Percentiles rank a stretch among this genome's conserved stretches.
phyloP scores from a whole-genome alignment of 2,797 vertebrate genomes.

The Sebastes hopkinsi region DNA sequence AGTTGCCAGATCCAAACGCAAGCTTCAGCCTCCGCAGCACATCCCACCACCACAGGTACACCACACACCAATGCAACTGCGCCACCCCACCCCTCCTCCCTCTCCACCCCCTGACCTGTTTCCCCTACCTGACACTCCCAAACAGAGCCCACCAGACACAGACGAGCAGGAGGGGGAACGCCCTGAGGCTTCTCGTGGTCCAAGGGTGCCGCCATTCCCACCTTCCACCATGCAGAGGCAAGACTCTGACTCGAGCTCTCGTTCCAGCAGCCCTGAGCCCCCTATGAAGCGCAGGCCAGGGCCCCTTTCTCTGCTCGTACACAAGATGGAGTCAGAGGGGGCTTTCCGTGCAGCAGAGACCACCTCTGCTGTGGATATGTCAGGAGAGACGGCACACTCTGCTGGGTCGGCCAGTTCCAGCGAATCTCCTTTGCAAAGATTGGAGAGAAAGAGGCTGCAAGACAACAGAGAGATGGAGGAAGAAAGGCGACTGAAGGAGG shows the following conservation, averaged over 20 bases:
- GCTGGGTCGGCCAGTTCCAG: conserved; percentile 26
- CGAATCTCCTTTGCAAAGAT: conserved; percentile 34
- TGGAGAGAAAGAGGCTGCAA: conserved; percentile 44
- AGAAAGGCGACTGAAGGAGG: conserved; percentile 32
- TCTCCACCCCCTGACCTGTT: conserved; percentile 85
- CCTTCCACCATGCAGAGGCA: conserved; percentile 67
- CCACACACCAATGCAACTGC: conserved; percentile 80
- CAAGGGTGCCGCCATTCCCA: conserved; percentile 49
- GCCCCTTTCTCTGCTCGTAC: conserved; percentile 80
- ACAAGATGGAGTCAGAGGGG: conserved; percentile 83
- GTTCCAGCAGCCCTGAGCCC: conserved; percentile 88
- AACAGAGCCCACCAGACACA: conserved; percentile 83
- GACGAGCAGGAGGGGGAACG: conserved; percentile 74
- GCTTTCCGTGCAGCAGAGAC: conserved; percentile 51
- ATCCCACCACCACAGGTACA: conserved; percentile 80
- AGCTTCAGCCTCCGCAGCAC: conserved; percentile 84
- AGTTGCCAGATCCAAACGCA: conserved; percentile 77
- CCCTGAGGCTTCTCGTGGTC: conserved; percentile 7
- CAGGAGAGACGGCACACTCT: conserved; percentile 27
- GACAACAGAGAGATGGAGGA: conserved; percentile 54
- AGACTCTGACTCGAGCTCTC: conserved; percentile 82
- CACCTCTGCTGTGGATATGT: conserved; percentile 28
- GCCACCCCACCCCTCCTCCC: conserved; percentile 81
- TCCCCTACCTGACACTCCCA: conserved; percentile 85
- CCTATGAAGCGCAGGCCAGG: conserved; percentile 72